These are phyloP conservation scores for Nineta flava DNA, from an alignment of 2,888 invertebrate genomes.

Conservation along the genomic window DNA sequence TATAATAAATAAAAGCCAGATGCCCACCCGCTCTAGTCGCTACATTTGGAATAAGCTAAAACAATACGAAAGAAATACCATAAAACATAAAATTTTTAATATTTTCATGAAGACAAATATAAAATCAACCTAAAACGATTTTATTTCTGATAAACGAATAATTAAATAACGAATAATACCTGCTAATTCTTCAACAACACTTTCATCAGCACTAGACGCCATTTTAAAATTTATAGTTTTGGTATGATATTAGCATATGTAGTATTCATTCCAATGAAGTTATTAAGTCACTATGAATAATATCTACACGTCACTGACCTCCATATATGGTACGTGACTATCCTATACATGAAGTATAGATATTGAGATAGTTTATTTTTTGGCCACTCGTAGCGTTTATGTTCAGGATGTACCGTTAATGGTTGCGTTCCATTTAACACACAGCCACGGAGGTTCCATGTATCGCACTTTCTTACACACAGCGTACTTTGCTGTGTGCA, in stretches of 20 bases:
- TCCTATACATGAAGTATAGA: no score
- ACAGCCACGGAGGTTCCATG: no score
- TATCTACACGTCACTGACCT: no score
- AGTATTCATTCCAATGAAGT: background rate
- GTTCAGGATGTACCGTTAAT: no score
- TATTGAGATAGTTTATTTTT: no score
- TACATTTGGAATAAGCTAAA: constrained; percentile 18
- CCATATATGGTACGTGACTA: no score
- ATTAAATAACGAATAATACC: constrained; percentile 3
- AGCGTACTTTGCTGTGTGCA: no score
- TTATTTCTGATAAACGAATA: background rate
- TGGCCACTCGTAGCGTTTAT: no score
- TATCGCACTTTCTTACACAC: no score
- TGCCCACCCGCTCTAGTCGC: constrained; percentile 23
- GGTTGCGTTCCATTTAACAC: no score
- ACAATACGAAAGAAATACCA: background rate
- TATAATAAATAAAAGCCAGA: background rate
- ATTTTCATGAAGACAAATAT: background rate
- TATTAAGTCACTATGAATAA: no score
- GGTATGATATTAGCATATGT: no score
- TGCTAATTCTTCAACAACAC: constrained; percentile 18
- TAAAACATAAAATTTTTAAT: background rate
- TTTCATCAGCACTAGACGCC: constrained; percentile 27
- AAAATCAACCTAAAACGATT: background rate
- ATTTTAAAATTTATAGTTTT: constrained; percentile 16